A percentile compares a stretch with the other conserved stretches of the same genome.
These are phyloP conservation scores for Erpetoichthys calabaricus DNA, from an alignment of 2,797 vertebrate genomes.

Conservation along the genomic window DNA sequence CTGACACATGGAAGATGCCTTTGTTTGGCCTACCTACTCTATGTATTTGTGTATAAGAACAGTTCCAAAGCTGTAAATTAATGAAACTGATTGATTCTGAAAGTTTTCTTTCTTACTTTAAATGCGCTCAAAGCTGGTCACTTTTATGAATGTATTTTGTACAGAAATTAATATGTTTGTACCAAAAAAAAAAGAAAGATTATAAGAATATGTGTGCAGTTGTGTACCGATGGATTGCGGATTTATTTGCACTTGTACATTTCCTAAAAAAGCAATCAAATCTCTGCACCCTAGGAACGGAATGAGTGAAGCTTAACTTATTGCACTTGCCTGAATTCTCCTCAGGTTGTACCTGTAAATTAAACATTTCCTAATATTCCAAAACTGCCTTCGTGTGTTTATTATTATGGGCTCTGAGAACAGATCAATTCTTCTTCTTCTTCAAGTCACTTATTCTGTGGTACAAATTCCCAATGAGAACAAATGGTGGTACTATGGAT, in stretches of 20 bases:
- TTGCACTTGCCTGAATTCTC: constrained; percentile 15
- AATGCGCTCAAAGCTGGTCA: too few relatives aligned
- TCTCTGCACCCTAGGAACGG: background rate
- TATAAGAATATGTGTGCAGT: constrained; percentile 3
- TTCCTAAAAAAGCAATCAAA: background rate
- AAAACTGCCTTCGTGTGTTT: background rate
- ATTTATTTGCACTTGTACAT: constrained; percentile 8
- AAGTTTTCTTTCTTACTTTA: too few relatives aligned
- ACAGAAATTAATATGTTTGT: constrained; percentile 43
- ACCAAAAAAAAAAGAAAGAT: constrained; percentile 32
- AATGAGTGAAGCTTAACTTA: background rate
- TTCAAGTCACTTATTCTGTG: too few relatives aligned
- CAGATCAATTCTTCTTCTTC: too few relatives aligned
- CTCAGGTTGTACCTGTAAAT: constrained; percentile 34
- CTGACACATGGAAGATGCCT: too few relatives aligned
- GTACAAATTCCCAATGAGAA: too few relatives aligned
- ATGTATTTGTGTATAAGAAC: too few relatives aligned
- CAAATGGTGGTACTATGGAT: too few relatives aligned
- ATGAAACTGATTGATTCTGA: too few relatives aligned
- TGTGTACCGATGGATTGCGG: background rate
- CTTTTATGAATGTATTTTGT: constrained; percentile 65
- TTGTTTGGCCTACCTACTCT: too few relatives aligned
- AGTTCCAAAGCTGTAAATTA: too few relatives aligned
- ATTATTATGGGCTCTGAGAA: too few relatives aligned
- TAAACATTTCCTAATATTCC: constrained; percentile 40